Conservation (phyloP, 2,113 vertebrate species). For the Boleophthalmus pectinirostris region DNA sequence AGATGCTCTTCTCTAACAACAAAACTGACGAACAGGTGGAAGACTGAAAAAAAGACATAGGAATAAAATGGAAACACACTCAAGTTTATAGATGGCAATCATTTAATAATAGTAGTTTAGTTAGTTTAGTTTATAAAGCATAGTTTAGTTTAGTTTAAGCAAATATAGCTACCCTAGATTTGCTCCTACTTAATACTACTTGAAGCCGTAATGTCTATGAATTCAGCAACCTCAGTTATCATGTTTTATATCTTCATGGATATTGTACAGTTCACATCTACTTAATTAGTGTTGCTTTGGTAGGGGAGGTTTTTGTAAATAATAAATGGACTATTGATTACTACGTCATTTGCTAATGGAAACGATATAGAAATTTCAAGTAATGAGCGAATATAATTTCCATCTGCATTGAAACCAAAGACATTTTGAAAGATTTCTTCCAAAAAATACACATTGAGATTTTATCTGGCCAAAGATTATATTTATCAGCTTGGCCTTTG, state of each 20-base stretch:
- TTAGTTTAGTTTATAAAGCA: no score
- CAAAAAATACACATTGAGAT: background rate
- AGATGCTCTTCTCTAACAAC: background rate
- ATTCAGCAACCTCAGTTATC: background rate
- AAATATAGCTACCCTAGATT: no score
- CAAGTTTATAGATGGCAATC: no score
- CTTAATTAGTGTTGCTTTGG: background rate
- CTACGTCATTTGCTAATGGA: background rate
- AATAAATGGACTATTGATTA: slow-evolving; percentile 1
- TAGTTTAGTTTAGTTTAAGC: no score
- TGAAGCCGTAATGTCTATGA: no score
- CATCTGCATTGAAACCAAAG: background rate
- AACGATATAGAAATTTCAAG: background rate
- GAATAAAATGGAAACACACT: background rate
- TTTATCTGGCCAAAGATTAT: background rate
- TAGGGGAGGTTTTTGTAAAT: background rate
- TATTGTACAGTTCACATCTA: background rate
- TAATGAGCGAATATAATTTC: background rate
- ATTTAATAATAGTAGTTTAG: no score
- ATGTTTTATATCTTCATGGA: background rate
- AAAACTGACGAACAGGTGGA: background rate
- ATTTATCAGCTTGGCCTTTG: background rate
- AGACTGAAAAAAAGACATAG: background rate
- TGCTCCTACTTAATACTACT: no score
- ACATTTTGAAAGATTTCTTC: background rate